Percentiles rank a stretch among this genome's conserved stretches.
These are phyloP conservation scores for Apis cerana DNA, from an alignment of 1,140 invertebrate species.

Conservation along the genomic window DNA sequence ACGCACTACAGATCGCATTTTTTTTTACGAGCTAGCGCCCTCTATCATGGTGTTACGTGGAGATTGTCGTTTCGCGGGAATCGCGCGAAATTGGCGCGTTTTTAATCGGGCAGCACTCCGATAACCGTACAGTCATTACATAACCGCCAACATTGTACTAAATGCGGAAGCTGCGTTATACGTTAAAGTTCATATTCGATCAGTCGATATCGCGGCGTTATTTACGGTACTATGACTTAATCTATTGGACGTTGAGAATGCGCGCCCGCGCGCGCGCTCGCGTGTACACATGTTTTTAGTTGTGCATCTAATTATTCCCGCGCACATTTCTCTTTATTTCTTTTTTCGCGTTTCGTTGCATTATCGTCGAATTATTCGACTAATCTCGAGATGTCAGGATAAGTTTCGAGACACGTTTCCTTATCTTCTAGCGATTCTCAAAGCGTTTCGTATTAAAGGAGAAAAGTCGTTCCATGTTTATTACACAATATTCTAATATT, in stretches of 20 bases:
- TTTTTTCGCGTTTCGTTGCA: not conserved
- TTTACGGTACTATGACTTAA: slow-evolving; percentile 11
- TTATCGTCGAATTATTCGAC: not conserved
- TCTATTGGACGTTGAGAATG: not conserved
- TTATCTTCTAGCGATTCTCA: not conserved
- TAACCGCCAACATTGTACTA: slow-evolving; percentile 7
- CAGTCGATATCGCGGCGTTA: slow-evolving; percentile 21
- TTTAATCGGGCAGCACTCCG: not conserved
- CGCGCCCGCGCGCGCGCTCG: too few relatives aligned
- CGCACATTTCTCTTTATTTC: slow-evolving; percentile 18
- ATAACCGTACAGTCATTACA: slow-evolving; percentile 25
- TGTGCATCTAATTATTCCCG: slow-evolving; percentile 2
- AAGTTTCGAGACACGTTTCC: not conserved
- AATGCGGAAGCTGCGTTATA: slow-evolving; percentile 39
- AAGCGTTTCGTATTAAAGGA: not conserved
- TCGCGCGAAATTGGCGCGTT: slow-evolving; percentile 35
- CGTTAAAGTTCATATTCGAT: slow-evolving; percentile 15
- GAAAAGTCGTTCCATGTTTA: not conserved
- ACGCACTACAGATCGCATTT: not conserved
- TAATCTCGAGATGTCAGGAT: not conserved
- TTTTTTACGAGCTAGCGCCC: not conserved
- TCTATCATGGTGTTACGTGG: not conserved
- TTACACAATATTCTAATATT: too few relatives aligned
- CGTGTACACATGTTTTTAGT: not conserved
- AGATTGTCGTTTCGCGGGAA: not conserved